A percentile compares a stretch with the other conserved stretches of the same genome.
Conservation (phyloP, 2,888 invertebrate species). For the Oxystoma pomonae region DNA sequence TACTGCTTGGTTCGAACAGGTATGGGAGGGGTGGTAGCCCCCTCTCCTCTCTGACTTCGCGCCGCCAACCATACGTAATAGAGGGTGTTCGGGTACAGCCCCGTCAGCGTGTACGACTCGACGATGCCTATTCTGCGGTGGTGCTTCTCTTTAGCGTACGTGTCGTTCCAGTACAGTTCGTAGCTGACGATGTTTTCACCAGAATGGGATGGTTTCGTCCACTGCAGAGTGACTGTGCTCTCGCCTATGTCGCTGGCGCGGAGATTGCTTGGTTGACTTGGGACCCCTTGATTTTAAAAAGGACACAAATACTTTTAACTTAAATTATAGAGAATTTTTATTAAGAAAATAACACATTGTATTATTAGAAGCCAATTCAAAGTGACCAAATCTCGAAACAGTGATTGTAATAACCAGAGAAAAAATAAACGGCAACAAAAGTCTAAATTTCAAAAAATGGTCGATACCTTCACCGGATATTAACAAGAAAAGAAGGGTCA, state of each 20-base stretch:
- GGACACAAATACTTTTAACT: no score
- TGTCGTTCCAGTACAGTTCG: slow-evolving; percentile 96
- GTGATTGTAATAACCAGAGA: no score
- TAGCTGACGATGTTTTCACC: slow-evolving; percentile 93
- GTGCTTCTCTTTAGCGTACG: slow-evolving; percentile 85
- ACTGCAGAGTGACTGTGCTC: slow-evolving; percentile 84
- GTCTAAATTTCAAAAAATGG: no score
- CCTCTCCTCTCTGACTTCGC: slow-evolving; percentile 83
- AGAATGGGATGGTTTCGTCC: slow-evolving; percentile 89
- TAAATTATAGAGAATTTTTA: no score
- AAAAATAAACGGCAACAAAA: no score
- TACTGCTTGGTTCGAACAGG: slow-evolving; percentile 95
- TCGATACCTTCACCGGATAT: no score
- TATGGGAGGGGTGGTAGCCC: slow-evolving; percentile 91
- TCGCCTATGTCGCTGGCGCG: slow-evolving; percentile 84
- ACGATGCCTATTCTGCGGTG: slow-evolving; percentile 78
- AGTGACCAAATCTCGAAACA: no score
- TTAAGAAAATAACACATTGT: no score
- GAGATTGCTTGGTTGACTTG: slow-evolving; percentile 91
- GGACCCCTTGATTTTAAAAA: slow-evolving; percentile 75
- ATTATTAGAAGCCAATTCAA: no score
- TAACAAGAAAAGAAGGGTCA: no score
- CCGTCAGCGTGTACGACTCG: slow-evolving; percentile 82
- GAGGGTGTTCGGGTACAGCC: slow-evolving; percentile 90
- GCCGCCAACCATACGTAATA: slow-evolving; percentile 98